These are phyloP conservation scores for Dromaius novaehollandiae DNA, from an alignment of 2,113 vertebrate genomes.

Conservation along the genomic window DNA sequence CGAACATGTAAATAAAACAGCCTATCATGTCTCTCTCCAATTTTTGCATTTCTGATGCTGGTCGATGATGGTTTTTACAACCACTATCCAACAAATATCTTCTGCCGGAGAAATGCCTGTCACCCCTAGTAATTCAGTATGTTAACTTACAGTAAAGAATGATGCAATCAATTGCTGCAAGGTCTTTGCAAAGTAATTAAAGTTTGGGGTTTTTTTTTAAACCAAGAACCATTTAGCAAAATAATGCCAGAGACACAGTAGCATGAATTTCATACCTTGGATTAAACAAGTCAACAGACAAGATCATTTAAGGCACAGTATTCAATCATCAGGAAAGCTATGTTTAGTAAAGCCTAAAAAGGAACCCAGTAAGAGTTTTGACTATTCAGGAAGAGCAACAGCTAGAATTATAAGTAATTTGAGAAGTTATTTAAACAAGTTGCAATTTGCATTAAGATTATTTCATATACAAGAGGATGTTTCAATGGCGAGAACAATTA, in stretches of 20 bases:
- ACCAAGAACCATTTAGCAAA: background rate
- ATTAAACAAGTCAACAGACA: background rate
- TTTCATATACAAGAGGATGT: background rate
- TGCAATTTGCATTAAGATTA: background rate
- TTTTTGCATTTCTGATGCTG: background rate
- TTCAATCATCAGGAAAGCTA: background rate
- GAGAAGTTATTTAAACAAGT: background rate
- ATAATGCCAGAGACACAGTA: background rate
- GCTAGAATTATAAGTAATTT: background rate
- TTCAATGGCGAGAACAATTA: background rate
- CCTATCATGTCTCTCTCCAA: background rate
- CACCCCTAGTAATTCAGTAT: background rate
- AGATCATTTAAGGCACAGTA: background rate
- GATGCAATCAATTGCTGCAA: background rate
- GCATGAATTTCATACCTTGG: background rate
- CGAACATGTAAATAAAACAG: background rate
- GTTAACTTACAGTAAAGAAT: background rate
- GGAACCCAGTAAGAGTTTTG: background rate
- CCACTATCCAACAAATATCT: background rate
- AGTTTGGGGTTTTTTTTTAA: background rate
- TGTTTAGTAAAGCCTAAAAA: background rate
- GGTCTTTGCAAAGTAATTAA: background rate
- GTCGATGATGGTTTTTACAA: background rate
- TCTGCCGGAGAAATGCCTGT: background rate
- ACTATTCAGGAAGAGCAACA: background rate